Evolutionary conservation across 2,113 vertebrate genomes (phyloP), one percentile per base, ranked within the genome.

Genomic region (Bombycilla garrulus): DNA sequence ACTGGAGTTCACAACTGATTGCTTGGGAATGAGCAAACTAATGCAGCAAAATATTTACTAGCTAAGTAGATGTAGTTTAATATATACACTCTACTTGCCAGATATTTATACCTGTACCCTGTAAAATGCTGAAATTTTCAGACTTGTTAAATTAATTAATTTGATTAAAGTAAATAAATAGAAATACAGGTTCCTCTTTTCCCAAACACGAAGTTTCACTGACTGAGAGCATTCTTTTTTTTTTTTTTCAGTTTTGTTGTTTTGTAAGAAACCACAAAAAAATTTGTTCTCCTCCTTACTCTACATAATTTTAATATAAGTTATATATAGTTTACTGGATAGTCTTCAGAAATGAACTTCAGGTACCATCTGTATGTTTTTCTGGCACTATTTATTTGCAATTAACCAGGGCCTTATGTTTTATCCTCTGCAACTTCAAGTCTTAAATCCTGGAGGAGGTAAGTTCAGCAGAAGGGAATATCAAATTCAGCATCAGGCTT

Each of bases 341-440:
- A 15, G 28, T 95, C 36, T 50, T 95, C 95, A 93, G 93, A 93
- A 94, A 50, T 51, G 57, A 96, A 96, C 94, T 97, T 93, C 97
- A 97, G 97, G 97, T 97, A 87, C 97, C 97, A 96, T 97, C 97
- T 97, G 97, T 88, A 96, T 76, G 19, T 44, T 82, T 92, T 96
- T 94, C 96, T 98, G 97, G 96, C 91, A 93, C 93, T 96, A 95
- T 97, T 97, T 96, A 96, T 97, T 96, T 97, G 96, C 97, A 97
- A 94, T 98, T 97, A 98, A 96, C 96, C 78, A 94, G 79, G 96
- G 94, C 97, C 97, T 97, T 97, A 97, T 97, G 97, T 95, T 97
- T 96, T 94, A 96, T 97, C 89, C 95, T 92, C 64, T 96, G 54
- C 47, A 96, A 94, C 67, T 93, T 31, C 23, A 84, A 92, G 74